Percentiles rank a stretch among this genome's conserved stretches.
Evolutionary conservation across 2,888 invertebrate species (phyloP).

Genomic region (Eugnorisma glareosa): DNA sequence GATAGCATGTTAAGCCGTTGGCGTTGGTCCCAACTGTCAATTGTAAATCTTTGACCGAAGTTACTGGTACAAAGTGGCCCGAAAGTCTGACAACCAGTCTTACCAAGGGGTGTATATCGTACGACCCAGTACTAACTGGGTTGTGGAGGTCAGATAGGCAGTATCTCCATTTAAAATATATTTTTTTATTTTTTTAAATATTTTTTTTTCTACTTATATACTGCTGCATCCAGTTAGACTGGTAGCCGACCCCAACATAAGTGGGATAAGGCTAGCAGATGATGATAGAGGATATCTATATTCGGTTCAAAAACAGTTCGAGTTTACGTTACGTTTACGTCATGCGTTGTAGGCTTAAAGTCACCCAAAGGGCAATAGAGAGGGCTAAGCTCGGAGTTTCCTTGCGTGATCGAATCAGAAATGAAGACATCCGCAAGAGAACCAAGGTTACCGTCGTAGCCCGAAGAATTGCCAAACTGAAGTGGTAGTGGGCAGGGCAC

Average conservation of each 20-base stretch:
- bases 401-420: too few relatives aligned
- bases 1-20: neutral
- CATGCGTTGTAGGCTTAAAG: neutral
- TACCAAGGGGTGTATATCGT: neutral
- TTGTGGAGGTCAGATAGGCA: neutral
- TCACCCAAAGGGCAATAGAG: too few relatives aligned
- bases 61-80: neutral
- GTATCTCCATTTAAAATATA: neutral
- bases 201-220: too few relatives aligned
- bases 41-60: neutral
- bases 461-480: too few relatives aligned
- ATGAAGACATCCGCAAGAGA: too few relatives aligned
- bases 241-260: neutral
- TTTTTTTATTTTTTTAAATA: too few relatives aligned
- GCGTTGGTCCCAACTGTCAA: neutral
- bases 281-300: neutral
- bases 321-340: neutral
- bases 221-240: neutral
- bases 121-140: neutral
- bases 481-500: too few relatives aligned
- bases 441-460: too few relatives aligned
- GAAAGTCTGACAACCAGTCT: neutral
- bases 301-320: too few relatives aligned
- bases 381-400: too few relatives aligned
- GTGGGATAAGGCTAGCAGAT: neutral